Evolutionary conservation across 2,797 vertebrate species (phyloP), one percentile per base, ranked within the genome.

Genomic region (Phyllotis vaccarum): DNA sequence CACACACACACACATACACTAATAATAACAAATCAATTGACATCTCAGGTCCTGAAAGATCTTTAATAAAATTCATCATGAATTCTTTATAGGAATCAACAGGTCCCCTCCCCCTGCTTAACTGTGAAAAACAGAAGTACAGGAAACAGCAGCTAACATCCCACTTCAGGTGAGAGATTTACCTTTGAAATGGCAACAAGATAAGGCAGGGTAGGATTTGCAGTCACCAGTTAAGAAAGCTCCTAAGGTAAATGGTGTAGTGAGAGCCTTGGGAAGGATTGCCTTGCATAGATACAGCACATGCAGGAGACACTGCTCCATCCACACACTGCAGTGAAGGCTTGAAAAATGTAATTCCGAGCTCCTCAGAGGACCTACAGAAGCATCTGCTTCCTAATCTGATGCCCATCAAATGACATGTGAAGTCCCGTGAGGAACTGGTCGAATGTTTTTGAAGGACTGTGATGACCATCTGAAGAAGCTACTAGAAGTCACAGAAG

Each of bases 271-370:
- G 60, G 60, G 88, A 37, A 66, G 34, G 46, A 31, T 1, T 2
- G 6, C 58, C 88, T 29, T 37, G 10, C 27, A 9, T 43, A 76
- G 13, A 64, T 49, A 37, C 17, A 40, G 2, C 4, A 21, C 40
- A 5, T 1, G 0, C n/a, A 2, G 43, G 43, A 34, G 43, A 37
- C 43, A 7, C 58, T 0, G 3, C 13, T 52, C 58, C 24, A 13
- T 66, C 43, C 24, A 37, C 46, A 49, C 75, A 54, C n/a, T 7
- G 60, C 46, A 31, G 54, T 7, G 0, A 52, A 54, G 9, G 10
- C 43, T 31, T 52, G 10, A 16, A 13, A 79, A 64, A 29, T 3
- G 24, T 66, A 52, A 40, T 29, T 29, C 24, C 31, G 29, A 7
- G 10, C n/a, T 19, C 31, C 29, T 6, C 46, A 27, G 29, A 62